Evolutionary conservation across 2,888 invertebrate genomes (phyloP).

Genomic region (Netelia inedita): DNA sequence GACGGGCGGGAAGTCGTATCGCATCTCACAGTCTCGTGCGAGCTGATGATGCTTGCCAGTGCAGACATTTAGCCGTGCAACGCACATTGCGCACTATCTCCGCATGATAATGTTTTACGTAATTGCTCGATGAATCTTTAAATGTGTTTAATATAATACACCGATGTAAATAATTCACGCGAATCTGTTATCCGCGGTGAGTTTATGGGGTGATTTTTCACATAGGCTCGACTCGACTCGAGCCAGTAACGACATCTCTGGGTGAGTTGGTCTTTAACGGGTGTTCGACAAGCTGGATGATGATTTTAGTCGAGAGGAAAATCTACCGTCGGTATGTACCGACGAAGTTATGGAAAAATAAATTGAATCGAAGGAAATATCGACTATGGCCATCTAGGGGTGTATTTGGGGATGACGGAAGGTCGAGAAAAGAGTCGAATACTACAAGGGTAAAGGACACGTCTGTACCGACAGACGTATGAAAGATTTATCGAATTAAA

Average conservation of each 20-base stretch:
- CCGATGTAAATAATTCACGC: conserved; percentile 6
- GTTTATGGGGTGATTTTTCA: conserved; percentile 13
- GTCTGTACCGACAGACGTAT: too few species aligned
- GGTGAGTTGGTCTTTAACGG: too few species aligned
- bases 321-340: too few species aligned
- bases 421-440: too few species aligned
- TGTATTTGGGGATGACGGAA: too few species aligned
- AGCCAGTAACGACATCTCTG: background rate
- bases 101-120: background rate
- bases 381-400: too few species aligned
- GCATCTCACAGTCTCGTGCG: background rate
- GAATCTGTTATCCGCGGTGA: conserved; percentile 29
- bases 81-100: conserved; percentile 22
- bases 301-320: too few species aligned
- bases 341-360: too few species aligned
- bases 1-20: conserved; percentile 17
- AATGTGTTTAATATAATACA: background rate
- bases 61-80: background rate
- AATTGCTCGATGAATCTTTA: background rate
- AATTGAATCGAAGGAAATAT: too few species aligned
- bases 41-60: background rate
- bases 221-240: background rate
- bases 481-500: too few species aligned
- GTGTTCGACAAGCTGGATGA: too few species aligned
- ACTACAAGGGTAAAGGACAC: too few species aligned